Base-by-base conservation (phyloP, 2,888 invertebrate species). In the Oscheius onirici region DNA sequence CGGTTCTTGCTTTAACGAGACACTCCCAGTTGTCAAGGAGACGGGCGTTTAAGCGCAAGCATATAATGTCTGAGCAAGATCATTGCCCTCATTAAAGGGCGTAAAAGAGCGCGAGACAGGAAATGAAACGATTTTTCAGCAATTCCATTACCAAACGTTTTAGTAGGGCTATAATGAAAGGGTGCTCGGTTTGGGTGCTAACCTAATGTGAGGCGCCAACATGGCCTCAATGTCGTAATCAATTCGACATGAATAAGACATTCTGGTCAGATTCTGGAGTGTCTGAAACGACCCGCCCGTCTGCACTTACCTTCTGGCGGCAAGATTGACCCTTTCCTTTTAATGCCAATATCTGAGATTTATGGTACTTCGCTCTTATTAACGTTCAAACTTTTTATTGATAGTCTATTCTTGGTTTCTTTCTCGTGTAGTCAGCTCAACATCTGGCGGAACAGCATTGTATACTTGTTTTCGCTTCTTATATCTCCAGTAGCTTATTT, bases 171-270 rank as follows among this genome's bases (percentile, higher is more conserved):
- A 63, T 63, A 63, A 63, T 63, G 63, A 63, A 63, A 49, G 63
- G 24, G 17, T 24, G 49, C 49, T 49, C 49, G 24, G 17, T 63
- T 49, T 24, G 49, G 66, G 41, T 54, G 68, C 58, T 68, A 68
- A 55, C 58, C 57, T 46, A 68, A 68, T 68, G 57, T 68, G 68
- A 57, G 55, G 68, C 57, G 57, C 52, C 54, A 49, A 55, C 58
- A 44, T 43, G 28, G 46, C 46, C 51, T 68, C 46, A 68, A 68
- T 68, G 68, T 57, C 57, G 44, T 68, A 68, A 68, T 68, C 68
- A 68, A 68, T 68, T 68, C 46, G 52, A 55, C 54, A 66, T 54
- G 66, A 66, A 66, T 55, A 66, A 66, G 66, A 54, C 52, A 66
- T 66, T 52, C 63, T n/a, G 41, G 22, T 54, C 66, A 66, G 66